Base-by-base conservation (phyloP, 2,888 invertebrate genomes). In the Allygus modestus region DNA sequence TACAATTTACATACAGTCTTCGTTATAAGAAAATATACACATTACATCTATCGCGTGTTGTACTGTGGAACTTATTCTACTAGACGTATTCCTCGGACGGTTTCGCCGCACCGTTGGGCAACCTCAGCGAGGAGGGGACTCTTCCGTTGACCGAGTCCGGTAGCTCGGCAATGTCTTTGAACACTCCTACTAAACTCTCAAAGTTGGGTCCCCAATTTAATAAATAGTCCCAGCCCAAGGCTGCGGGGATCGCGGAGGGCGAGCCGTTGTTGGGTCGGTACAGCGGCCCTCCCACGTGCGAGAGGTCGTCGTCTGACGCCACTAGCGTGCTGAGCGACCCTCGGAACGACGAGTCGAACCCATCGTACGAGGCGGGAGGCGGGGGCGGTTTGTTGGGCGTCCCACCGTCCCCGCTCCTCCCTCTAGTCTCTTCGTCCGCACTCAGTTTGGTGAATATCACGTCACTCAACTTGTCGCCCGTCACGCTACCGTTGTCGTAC, bases 161-260 rank as follows among this genome's bases (percentile, higher is more conserved):
- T 88, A 98, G 91, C 91, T 98, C 97, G 71, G 98, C 98, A 89
- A 98, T 98, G 91, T 98, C 98, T 91, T 97, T 97, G 89, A 98
- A 98, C 77, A 98, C 98, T 33, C 98, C 98, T 86, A 97, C 97
- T 89, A 98, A 93, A 90, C 96, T 97, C 91, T 98, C 97, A 91
- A 98, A 98, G 91, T 97, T 98, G 26, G 98, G 97, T 11, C 98
- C 98, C 98, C 98, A 98, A 91, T 98, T 98, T 84, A 98, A 93
- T 87, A 98, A 91, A 90, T 98, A 97, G 89, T 98, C 98, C 97
- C 98, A 98, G 83, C 97, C 97, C 73, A 98, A 92, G 4, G 96
- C 95, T 1, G 95, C 95, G 28, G 88, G 89, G 4, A 94, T 93
- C 1, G 92, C 92, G 0, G 95, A 94, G 0, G 96, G 95, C 0